Conservation (phyloP, 37 sponge, comb jelly and placozoan genomes). For the Halichondria panicea region DNA sequence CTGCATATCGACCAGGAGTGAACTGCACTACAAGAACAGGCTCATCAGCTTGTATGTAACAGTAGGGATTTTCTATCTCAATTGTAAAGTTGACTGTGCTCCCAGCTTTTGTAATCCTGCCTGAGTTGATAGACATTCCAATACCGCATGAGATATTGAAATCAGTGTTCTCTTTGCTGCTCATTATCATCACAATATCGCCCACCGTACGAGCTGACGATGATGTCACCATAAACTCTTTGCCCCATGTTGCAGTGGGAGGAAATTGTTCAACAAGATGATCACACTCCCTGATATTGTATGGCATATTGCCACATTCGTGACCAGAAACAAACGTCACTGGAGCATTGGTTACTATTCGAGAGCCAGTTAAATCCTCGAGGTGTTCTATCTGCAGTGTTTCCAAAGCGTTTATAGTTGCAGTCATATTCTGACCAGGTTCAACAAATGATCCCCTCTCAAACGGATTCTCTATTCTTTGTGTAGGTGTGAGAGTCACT, state of each 20-base stretch:
- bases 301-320: constrained; percentile 18
- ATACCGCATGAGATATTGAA: constrained; percentile 1
- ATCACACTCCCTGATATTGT: background rate
- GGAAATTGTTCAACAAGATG: constrained; percentile 31
- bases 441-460: background rate
- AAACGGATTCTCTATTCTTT: constrained; percentile 1
- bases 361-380: constrained; percentile 15
- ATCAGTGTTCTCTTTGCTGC: constrained; percentile 3
- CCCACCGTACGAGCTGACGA: background rate
- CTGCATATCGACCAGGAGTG: background rate
- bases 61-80: background rate
- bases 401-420: constrained; percentile 5
- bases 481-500: constrained; percentile 31
- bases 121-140: background rate
- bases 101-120: background rate
- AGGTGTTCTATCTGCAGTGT: constrained; percentile 12
- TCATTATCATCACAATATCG: constrained; percentile 3
- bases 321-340: constrained; percentile 26
- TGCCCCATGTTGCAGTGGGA: constrained; percentile 23
- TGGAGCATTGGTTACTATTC: constrained; percentile 2
- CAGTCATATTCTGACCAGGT: background rate
- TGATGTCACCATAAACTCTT: constrained; percentile 11
- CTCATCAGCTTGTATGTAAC: background rate
- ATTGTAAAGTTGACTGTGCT: background rate
- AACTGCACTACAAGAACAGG: constrained; percentile 26